A percentile compares a stretch with the other conserved stretches of the same genome.
These are phyloP conservation scores for Drosophila vallismaia DNA, from an alignment of 2,888 invertebrate species.

Conservation along the genomic window DNA sequence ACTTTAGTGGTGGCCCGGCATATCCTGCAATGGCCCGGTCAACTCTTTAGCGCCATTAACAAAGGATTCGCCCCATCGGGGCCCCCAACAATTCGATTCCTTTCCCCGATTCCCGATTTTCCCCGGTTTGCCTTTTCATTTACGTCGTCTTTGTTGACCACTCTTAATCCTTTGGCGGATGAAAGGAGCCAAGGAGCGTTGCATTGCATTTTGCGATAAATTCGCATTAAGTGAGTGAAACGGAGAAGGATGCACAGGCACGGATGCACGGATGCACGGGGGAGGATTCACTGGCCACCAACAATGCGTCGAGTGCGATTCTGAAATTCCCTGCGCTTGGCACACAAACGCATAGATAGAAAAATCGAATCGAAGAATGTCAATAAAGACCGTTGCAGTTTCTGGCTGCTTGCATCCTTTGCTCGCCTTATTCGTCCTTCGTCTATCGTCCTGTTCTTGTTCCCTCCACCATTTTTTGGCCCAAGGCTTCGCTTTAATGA, in stretches of 20 bases:
- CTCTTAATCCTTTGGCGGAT: slow-evolving; percentile 59
- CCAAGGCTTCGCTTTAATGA: slow-evolving; percentile 50
- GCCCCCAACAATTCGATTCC: slow-evolving; percentile 15
- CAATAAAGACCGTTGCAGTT: slow-evolving; percentile 57
- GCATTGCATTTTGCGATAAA: slow-evolving; percentile 77
- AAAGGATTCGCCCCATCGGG: slow-evolving; percentile 52
- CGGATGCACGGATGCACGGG: background rate
- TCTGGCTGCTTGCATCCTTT: background rate
- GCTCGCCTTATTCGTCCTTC: too few relatives aligned
- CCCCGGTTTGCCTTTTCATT: slow-evolving; percentile 61
- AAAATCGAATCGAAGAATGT: slow-evolving; percentile 67
- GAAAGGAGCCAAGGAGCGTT: slow-evolving; percentile 18
- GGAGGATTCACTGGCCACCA: slow-evolving; percentile 63
- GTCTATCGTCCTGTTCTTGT: background rate
- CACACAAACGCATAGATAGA: slow-evolving; percentile 66
- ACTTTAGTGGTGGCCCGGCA: slow-evolving; percentile 17
- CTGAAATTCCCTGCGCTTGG: slow-evolving; percentile 63
- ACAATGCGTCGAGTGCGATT: slow-evolving; percentile 64
- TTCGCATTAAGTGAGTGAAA: slow-evolving; percentile 67
- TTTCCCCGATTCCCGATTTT: slow-evolving; percentile 44
- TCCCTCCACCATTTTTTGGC: background rate
- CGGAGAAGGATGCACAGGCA: background rate
- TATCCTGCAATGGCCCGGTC: slow-evolving; percentile 36
- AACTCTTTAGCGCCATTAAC: slow-evolving; percentile 79
- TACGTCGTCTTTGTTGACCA: slow-evolving; percentile 71